These are phyloP conservation scores for Stercorarius parasiticus DNA, from an alignment of 2,113 vertebrate species.

Conservation along the genomic window DNA sequence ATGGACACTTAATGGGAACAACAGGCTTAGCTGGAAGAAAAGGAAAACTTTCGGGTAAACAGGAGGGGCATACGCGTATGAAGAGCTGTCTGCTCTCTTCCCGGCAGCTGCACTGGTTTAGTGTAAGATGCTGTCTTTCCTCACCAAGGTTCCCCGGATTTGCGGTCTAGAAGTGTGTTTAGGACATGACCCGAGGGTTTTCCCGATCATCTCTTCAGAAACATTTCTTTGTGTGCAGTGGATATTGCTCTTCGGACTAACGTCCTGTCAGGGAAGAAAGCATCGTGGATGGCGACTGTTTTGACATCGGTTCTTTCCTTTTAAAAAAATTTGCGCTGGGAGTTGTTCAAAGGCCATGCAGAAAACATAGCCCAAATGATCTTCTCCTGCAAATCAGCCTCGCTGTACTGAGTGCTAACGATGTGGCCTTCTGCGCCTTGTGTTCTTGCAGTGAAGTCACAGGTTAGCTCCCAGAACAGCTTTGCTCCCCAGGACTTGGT, in stretches of 20 bases:
- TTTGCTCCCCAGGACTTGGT: neutral
- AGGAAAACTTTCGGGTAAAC: neutral
- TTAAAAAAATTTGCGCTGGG: neutral
- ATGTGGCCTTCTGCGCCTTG: neutral
- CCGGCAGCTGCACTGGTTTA: neutral
- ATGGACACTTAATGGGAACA: neutral
- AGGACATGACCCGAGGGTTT: neutral
- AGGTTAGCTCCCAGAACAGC: neutral
- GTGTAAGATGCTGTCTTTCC: neutral
- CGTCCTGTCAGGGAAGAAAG: neutral
- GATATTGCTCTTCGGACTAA: neutral
- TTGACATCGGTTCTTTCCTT: neutral
- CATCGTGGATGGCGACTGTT: neutral
- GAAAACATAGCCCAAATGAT: neutral
- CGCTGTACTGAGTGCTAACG: neutral
- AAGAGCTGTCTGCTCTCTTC: neutral
- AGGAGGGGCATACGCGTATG: neutral
- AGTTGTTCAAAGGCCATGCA: neutral
- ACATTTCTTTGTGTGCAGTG: neutral
- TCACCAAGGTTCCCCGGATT: neutral
- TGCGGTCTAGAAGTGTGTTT: neutral
- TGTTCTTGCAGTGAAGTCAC: neutral
- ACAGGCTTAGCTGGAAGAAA: neutral
- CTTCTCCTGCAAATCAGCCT: neutral
- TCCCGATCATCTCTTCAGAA: neutral